phyloP scores from a whole-genome alignment of 2,888 invertebrate genomes.

The Thysanoteuthis rhombus region DNA sequence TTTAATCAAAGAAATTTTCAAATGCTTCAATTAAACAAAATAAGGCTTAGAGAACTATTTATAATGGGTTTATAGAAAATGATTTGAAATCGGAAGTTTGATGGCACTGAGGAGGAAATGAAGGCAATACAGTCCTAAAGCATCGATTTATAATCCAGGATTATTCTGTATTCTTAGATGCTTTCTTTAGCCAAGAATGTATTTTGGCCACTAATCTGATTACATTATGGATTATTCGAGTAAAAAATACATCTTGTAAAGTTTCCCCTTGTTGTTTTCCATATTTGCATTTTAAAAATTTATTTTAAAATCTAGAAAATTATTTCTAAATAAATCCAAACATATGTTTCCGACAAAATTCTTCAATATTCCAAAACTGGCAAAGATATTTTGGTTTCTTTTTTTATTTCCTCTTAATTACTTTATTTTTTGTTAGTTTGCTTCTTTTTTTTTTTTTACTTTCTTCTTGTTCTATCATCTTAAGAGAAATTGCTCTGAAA shows the following conservation, averaged over 20 bases:
- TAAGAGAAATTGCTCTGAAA: background rate
- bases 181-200: background rate
- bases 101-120: background rate
- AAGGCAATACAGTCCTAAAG: background rate
- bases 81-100: background rate
- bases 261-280: background rate
- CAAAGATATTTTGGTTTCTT: background rate
- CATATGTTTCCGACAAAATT: background rate
- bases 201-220: constrained; percentile 12
- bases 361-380: background rate
- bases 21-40: background rate
- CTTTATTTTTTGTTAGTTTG: background rate
- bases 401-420: background rate
- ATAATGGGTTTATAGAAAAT: background rate
- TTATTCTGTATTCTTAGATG: constrained; percentile 12
- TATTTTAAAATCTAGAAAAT: background rate
- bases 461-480: too few species aligned
- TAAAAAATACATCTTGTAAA: background rate
- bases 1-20: background rate
- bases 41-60: background rate
- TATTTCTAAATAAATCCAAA: background rate
- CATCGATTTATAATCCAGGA: background rate
- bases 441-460: background rate
- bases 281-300: background rate
- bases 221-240: background rate